A percentile compares a stretch with the other conserved stretches of the same genome.
Evolutionary conservation across 92 coral and sea anemone species (phyloP).

Genomic region (Parazoanthus darwini): DNA sequence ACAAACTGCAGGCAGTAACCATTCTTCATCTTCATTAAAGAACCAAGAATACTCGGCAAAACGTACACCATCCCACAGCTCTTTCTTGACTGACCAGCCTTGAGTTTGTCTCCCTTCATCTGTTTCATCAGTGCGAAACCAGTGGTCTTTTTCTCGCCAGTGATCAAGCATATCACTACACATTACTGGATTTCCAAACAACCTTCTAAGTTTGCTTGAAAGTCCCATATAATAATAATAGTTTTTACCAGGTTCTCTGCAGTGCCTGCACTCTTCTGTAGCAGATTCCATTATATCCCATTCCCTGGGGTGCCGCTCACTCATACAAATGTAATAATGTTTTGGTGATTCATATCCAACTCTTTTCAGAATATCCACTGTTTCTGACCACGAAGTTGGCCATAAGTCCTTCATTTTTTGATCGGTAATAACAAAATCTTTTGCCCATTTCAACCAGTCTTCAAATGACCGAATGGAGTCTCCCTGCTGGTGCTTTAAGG

Average conservation of each 20-base stretch:
- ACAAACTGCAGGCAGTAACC: too few species aligned
- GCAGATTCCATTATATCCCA: conserved; percentile 69
- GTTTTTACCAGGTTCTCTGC: conserved; percentile 60
- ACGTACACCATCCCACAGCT: too few species aligned
- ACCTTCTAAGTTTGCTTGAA: conserved; percentile 45
- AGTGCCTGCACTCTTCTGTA: conserved; percentile 56
- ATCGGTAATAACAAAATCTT: conserved; percentile 60
- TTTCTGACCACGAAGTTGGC: conserved; percentile 69
- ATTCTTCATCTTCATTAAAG: too few species aligned
- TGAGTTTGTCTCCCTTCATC: too few species aligned
- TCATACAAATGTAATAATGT: conserved; percentile 60
- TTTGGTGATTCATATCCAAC: conserved; percentile 68
- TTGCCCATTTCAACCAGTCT: conserved; percentile 65
- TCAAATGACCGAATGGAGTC: conserved; percentile 68
- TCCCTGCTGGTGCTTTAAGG: conserved; percentile 63
- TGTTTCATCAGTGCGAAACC: conserved; percentile 16
- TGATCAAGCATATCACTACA: conserved; percentile 63
- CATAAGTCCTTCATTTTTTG: conserved; percentile 55
- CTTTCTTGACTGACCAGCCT: too few species aligned
- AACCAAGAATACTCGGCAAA: too few species aligned
- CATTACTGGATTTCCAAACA: conserved; percentile 53
- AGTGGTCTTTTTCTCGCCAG: conserved; percentile 69
- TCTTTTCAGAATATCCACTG: conserved; percentile 48
- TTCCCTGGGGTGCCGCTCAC: conserved; percentile 55
- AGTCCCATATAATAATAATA: conserved; percentile 60